phyloP scores from a whole-genome alignment of 2,113 vertebrate species.

The Notarius quadriscutis region DNA sequence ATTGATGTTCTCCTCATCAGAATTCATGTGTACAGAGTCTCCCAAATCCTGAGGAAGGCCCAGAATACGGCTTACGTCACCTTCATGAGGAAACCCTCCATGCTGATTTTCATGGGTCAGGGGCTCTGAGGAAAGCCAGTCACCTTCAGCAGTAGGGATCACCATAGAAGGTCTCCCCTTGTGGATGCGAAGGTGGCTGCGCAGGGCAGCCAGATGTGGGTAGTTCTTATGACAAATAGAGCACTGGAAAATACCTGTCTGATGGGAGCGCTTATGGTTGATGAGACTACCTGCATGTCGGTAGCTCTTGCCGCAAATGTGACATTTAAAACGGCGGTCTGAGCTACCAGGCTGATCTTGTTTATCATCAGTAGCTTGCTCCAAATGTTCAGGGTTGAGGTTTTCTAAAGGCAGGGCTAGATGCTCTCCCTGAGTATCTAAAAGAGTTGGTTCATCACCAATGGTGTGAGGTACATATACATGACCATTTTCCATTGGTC shows the following conservation, averaged over 20 bases:
- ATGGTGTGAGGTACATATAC: constrained; percentile 73
- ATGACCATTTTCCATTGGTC: constrained; percentile 60
- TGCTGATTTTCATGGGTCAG: constrained; percentile 67
- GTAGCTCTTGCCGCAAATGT: constrained; percentile 85
- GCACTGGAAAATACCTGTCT: constrained; percentile 82
- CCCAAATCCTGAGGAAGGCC: constrained; percentile 52
- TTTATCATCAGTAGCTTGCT: constrained; percentile 55
- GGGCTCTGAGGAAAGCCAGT: constrained; percentile 76
- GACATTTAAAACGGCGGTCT: constrained; percentile 76
- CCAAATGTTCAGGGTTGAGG: constrained; percentile 41
- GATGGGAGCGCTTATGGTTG: constrained; percentile 88
- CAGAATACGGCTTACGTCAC: constrained; percentile 36
- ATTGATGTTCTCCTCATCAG: constrained; percentile 43
- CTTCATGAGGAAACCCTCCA: constrained; percentile 57
- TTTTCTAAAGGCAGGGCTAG: constrained; percentile 53
- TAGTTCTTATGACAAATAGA: constrained; percentile 82
- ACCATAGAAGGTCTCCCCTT: constrained; percentile 70
- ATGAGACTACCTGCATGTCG: constrained; percentile 88
- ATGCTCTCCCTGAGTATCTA: constrained; percentile 64
- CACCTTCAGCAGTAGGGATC: constrained; percentile 59
- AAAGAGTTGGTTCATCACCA: constrained; percentile 59
- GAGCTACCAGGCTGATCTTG: constrained; percentile 54
- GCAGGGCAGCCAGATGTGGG: constrained; percentile 82
- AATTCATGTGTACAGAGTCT: constrained; percentile 37
- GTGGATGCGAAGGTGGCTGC: constrained; percentile 85